Percentiles rank a stretch among this genome's conserved stretches.
phyloP scores from a whole-genome alignment of 2,797 vertebrate species.

The Melanotaenia pygmaea region DNA sequence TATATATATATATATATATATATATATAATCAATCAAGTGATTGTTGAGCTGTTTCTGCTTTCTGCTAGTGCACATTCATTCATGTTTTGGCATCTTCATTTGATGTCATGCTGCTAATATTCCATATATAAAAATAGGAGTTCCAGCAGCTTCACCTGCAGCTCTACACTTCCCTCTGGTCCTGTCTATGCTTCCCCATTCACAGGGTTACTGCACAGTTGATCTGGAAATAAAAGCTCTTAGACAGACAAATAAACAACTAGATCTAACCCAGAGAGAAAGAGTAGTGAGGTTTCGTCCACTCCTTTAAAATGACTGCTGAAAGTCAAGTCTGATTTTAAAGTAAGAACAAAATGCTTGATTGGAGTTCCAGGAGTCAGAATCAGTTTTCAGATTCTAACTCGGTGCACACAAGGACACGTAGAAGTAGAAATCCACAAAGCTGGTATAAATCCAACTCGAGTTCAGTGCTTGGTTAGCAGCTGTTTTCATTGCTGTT shows the following conservation, averaged over 20 bases:
- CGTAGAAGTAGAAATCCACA: conserved; percentile 1
- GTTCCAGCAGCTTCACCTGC: conserved; percentile 6
- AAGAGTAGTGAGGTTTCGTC: not conserved
- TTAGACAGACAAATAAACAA: not conserved
- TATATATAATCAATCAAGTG: conserved; percentile 33
- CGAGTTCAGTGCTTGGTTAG: conserved; percentile 19
- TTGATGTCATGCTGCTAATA: conserved; percentile 7
- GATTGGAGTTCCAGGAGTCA: conserved; percentile 16
- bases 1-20: no score
- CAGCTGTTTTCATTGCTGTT: conserved; percentile 16
- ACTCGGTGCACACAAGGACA: conserved; percentile 18
- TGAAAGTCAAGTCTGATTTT: not conserved
- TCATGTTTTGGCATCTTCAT: not conserved
- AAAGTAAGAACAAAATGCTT: conserved; percentile 15
- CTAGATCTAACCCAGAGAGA: not conserved
- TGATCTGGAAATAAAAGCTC: not conserved
- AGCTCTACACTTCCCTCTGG: not conserved
- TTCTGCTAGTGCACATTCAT: conserved; percentile 22
- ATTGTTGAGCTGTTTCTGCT: conserved; percentile 40
- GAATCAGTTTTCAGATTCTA: conserved; percentile 20
- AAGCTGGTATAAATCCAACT: conserved; percentile 27
- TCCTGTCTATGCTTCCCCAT: not conserved
- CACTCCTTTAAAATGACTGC: not conserved
- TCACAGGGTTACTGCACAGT: conserved; percentile 1
- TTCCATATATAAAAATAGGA: not conserved